phyloP scores from a whole-genome alignment of 2,888 invertebrate species.

The Lasioglossum figueresi region DNA sequence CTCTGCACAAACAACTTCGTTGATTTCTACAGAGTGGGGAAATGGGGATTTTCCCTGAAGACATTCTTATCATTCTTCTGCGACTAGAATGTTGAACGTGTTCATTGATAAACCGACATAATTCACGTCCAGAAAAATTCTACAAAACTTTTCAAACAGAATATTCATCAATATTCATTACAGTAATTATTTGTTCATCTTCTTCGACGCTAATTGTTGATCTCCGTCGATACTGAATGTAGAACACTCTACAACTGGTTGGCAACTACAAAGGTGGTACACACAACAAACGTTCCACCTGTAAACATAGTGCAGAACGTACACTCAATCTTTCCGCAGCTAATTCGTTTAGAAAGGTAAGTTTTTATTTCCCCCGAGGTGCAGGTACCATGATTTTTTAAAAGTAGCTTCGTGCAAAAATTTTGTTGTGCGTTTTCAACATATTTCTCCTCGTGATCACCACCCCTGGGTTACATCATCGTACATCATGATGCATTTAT shows the following conservation, averaged over 20 bases:
- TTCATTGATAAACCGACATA: not conserved
- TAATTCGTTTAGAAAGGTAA: not conserved
- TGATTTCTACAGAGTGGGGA: not conserved
- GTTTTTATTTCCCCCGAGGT: not conserved
- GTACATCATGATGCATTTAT: not conserved
- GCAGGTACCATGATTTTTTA: not conserved
- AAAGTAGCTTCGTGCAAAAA: not conserved
- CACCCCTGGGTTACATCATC: not conserved
- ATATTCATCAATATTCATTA: too few species aligned
- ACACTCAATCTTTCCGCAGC: not conserved
- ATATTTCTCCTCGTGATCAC: not conserved
- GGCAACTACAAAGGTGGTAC: not conserved
- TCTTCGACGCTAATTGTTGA: too few species aligned
- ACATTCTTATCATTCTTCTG: not conserved
- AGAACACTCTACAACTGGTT: not conserved
- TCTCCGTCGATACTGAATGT: not conserved
- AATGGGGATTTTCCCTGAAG: not conserved
- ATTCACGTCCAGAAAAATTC: not conserved
- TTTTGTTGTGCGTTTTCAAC: not conserved
- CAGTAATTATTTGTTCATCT: not conserved
- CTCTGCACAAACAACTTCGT: constrained; percentile 5
- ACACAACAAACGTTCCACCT: too few species aligned
- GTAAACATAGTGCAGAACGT: not conserved
- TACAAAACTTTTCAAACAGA: too few species aligned
- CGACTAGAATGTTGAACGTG: not conserved